Evolutionary conservation across 2,888 invertebrate species (phyloP).

Genomic region (Dicycla oo): DNA sequence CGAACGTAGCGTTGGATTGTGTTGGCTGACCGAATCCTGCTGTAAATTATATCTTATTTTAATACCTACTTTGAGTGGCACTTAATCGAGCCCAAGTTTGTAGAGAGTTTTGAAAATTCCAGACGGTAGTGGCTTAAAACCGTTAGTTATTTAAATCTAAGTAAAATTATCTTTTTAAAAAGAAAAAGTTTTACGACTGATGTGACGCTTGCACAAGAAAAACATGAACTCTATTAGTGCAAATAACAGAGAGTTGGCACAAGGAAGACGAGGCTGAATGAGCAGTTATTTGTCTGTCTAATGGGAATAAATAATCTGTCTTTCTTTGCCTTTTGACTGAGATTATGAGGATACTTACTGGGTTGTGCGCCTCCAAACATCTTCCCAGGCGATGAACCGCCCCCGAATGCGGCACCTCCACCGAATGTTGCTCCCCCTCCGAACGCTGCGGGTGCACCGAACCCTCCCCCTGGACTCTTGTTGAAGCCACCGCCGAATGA

Average conservation of each 20-base stretch:
- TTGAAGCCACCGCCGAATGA: conserved; percentile 84
- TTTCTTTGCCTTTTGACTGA: not conserved
- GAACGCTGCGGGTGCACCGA: conserved; percentile 86
- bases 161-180: no score
- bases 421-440: conserved; percentile 89
- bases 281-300: not conserved
- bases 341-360: conserved; percentile 66
- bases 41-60: conserved; percentile 5
- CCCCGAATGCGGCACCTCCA: conserved; percentile 86
- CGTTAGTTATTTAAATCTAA: not conserved
- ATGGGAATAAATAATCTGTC: not conserved
- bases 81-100: not conserved
- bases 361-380: conserved; percentile 80
- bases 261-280: not conserved
- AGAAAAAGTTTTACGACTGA: not conserved
- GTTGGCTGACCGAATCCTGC: conserved; percentile 85
- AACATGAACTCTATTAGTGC: not conserved
- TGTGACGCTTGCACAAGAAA: not conserved
- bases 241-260: not conserved
- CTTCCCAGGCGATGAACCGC: conserved; percentile 86
- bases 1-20: conserved; percentile 91
- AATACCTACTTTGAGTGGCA: not conserved
- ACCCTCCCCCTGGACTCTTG: conserved; percentile 82
- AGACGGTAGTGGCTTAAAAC: not conserved
- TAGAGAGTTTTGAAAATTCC: no score